Evolutionary conservation across 1,140 invertebrate genomes (phyloP), one percentile per base, ranked within the genome.

Genomic region (Drosophila nigrodunni): DNA sequence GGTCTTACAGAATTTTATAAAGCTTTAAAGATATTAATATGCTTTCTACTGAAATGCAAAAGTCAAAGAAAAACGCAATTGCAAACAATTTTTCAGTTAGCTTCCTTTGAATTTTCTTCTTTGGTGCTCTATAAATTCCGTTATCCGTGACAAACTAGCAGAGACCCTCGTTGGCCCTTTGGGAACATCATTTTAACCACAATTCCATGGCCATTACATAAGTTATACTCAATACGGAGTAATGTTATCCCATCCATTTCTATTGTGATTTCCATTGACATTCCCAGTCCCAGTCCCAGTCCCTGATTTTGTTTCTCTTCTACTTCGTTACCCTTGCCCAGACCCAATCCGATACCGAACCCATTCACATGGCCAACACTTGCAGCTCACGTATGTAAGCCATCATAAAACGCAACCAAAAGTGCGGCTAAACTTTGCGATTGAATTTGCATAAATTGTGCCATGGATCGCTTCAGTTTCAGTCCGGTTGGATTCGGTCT

Each of bases 371-470:
- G 34, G 34, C 59, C 66, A 57, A 71, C 76, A 74, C 76, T 75
- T 66, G 73, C 60, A 64, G 5, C 46, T 65, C 52, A 46, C 8
- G 35, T 39, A 35, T 76, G 69, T 77, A 75, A 78, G 61, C 67
- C 58, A 78, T 76, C 72, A 76, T 78, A 78, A 78, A 70, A 74
- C 67, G 67, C 66, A 72, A 75, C 76, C 77, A 91, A 90, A 78
- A 90, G 82, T 85, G 74, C 88, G 83, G 82, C 77, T 82, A 82
- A 91, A 85, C 75, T 91, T 78, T 88, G 85, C 83, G 80, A 91
- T 91, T 91, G 88, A 91, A 91, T 91, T 91, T 91, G 83, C 88
- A 91, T 91, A 91, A 91, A 91, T 89, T 91, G 83, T 50, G 73
- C 60, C 52, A 72, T 65, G 75, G 44, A 68, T 69, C 71, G 70